Evolutionary conservation across 2,113 vertebrate species (phyloP).

Genomic region (Oceanites oceanicus): DNA sequence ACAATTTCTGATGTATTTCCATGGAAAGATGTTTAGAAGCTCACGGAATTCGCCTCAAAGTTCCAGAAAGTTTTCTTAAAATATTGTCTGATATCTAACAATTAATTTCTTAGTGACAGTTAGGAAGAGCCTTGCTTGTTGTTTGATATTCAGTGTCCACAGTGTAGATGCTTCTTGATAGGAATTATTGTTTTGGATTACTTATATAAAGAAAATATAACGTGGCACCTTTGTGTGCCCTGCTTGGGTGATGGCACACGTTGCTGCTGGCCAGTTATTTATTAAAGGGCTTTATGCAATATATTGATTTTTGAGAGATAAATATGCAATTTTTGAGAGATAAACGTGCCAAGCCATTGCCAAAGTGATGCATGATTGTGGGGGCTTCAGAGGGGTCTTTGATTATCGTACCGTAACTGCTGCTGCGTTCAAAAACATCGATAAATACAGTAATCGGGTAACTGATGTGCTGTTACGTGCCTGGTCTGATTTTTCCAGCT

Average conservation of each 20-base stretch:
- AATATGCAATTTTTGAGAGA: neutral
- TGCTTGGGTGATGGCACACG: rapidly evolving
- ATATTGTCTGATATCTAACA: neutral
- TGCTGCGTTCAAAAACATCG: rapidly evolving
- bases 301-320: neutral
- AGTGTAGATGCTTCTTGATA: neutral
- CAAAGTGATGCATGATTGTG: neutral
- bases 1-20: neutral
- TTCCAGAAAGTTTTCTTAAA: neutral
- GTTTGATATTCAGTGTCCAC: neutral
- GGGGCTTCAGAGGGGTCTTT: neutral
- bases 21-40: neutral
- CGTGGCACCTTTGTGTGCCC: neutral
- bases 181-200: neutral
- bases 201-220: neutral
- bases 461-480: neutral
- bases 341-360: neutral
- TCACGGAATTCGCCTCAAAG: neutral
- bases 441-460: neutral
- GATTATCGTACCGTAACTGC: neutral
- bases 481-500: neutral
- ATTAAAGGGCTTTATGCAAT: neutral
- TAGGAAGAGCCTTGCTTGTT: neutral
- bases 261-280: neutral
- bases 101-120: neutral